These are phyloP conservation scores for Rallus limicola DNA, from an alignment of 2,113 vertebrate genomes.

Conservation along the genomic window DNA sequence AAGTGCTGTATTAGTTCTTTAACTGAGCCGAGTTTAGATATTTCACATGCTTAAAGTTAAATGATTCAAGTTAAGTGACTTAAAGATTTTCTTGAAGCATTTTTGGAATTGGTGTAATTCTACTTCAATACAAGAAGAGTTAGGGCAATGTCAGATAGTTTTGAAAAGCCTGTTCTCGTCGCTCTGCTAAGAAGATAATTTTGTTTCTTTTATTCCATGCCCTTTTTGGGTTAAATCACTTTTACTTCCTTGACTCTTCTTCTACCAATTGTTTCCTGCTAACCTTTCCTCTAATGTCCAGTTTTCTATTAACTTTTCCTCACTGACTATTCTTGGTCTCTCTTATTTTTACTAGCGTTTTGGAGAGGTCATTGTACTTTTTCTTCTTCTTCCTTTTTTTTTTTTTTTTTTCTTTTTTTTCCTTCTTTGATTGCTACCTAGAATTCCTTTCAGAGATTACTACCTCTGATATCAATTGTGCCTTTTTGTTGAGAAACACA, in stretches of 20 bases:
- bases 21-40: background rate
- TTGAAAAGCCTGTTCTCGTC: background rate
- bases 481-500: background rate
- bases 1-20: background rate
- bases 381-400: background rate
- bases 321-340: background rate
- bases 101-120: background rate
- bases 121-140: background rate
- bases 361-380: background rate
- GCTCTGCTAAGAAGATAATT: background rate
- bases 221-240: background rate
- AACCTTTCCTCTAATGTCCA: background rate
- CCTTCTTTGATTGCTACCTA: background rate
- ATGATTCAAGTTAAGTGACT: background rate
- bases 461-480: background rate
- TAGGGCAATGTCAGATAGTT: background rate
- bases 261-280: background rate
- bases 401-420: background rate
- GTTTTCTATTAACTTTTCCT: slow-evolving; percentile 12
- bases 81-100: background rate
- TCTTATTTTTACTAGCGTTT: background rate
- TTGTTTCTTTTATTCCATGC: background rate
- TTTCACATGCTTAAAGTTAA: background rate
- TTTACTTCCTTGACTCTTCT: background rate
- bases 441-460: background rate